Conservation (phyloP, 2,797 vertebrate species). For the Pelobates cultripes region DNA sequence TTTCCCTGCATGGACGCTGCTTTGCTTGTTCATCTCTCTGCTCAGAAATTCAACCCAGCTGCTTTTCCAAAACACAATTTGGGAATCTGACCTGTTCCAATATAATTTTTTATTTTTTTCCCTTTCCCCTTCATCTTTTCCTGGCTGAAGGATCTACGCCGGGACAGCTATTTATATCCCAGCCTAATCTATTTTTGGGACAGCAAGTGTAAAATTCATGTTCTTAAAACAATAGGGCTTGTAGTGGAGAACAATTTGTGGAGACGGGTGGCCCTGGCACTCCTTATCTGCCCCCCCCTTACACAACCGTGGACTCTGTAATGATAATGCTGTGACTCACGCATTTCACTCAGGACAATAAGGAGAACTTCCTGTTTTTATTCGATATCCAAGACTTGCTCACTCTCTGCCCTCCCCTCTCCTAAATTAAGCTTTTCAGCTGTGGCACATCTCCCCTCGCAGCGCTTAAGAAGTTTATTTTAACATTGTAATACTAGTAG, state of each 20-base stretch:
- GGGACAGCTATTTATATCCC: constrained; percentile 48
- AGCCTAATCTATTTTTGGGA: constrained; percentile 48
- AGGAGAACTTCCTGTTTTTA: constrained; percentile 46
- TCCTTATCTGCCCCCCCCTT: constrained; percentile 27
- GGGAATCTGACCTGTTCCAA: constrained; percentile 46
- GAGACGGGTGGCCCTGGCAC: constrained; percentile 43
- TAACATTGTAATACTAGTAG: neutral
- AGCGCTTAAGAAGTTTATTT: neutral
- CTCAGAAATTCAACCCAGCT: constrained; percentile 18
- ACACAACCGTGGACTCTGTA: neutral
- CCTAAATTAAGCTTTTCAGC: neutral
- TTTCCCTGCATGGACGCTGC: neutral
- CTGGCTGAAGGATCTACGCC: constrained; percentile 34
- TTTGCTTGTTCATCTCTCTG: neutral
- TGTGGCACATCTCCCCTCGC: neutral
- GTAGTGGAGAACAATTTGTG: constrained; percentile 37
- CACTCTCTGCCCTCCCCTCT: neutral
- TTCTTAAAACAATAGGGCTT: constrained; percentile 37
- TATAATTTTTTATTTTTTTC: constrained; percentile 18
- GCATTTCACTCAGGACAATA: constrained; percentile 35
- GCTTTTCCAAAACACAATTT: constrained; percentile 50
- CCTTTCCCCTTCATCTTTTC: constrained; percentile 29
- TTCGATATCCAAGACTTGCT: neutral
- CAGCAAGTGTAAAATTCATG: constrained; percentile 50
- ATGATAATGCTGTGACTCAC: constrained; percentile 33